Evolutionary conservation across 2,888 invertebrate genomes (phyloP), one percentile per base, ranked within the genome.

Genomic region (Minunthozetes semirufus): DNA sequence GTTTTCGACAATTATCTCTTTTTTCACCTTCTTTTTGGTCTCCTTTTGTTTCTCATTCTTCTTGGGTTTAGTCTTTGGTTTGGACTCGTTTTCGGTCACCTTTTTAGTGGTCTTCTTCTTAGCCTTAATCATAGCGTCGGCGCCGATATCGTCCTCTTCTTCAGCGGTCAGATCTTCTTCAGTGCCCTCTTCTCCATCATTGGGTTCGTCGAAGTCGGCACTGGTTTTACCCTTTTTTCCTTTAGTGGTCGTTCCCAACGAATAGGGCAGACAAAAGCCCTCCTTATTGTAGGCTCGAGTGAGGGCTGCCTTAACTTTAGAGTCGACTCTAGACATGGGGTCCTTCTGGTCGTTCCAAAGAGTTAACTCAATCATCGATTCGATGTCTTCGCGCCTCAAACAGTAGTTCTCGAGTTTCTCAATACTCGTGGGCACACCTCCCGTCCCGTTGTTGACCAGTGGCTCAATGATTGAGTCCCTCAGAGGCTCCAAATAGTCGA

Each of bases 211-310:
- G 2, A 71, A 59, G 42, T 72, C 74, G 19, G 72, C 22, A 33
- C 53, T 74, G 5, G 71, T 29, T 1, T 76, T 77, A 63, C n/a
- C 66, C 75, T 77, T 77, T 80, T 77, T 74, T 74, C 59, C 77
- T 79, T 72, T 76, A 76, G 11, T 74, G 71, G 3, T 74, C 38
- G 56, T 56, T 56, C 38, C 66, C 66, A 66, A 53, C 27, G 92
- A 88, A 83, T 94, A 96, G 0, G 94, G 92, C 74, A 91, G 87
- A 74, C 90, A 86, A 70, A 88, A 85, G 0, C 88, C 87, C 78
- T 89, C 89, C 83, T 97, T 97, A 83, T 98, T 99, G 83, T 93
- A 94, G 0, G 90, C 86, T 59, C 95, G 88, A 0, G 98, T 99
- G 82, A 99, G 90, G 0, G 96, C 93, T 0, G 94, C 89, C 85